phyloP scores from a whole-genome alignment of 2,888 invertebrate species.

The Himalopsyche japonica region DNA sequence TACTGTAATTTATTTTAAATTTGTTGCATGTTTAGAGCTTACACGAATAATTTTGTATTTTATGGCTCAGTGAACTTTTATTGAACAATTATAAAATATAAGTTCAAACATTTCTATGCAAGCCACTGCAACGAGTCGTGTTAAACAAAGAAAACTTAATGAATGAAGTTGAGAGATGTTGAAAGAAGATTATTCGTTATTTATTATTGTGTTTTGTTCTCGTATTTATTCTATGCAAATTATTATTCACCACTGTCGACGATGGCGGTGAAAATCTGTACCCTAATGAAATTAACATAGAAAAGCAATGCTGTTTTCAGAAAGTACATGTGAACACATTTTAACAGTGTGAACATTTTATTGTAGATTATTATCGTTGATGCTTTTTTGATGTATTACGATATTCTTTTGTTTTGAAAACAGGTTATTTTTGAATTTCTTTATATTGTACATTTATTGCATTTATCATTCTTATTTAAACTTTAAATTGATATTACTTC shows the following conservation, averaged over 20 bases:
- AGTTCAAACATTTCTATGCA: background rate
- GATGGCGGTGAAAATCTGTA: background rate
- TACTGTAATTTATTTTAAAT: no score
- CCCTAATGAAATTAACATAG: constrained; percentile 2
- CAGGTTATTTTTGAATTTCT: background rate
- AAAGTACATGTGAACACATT: background rate
- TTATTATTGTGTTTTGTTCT: constrained; percentile 8
- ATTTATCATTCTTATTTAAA: no score
- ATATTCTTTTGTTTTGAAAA: background rate
- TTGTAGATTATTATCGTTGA: background rate
- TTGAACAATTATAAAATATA: no score
- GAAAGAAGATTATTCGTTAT: constrained; percentile 9
- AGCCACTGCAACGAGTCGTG: background rate
- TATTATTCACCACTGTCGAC: background rate
- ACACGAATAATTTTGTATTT: no score
- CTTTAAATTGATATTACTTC: no score
- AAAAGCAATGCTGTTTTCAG: background rate
- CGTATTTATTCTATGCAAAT: constrained; percentile 14
- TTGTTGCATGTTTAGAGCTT: no score
- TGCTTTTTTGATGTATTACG: background rate
- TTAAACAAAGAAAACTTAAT: constrained; percentile 1
- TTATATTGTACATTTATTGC: background rate
- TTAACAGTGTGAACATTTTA: background rate
- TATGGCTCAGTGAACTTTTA: no score
- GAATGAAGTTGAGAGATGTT: constrained; percentile 16